phyloP scores from a whole-genome alignment of 2,113 vertebrate genomes.

The Ciconia stormi region DNA sequence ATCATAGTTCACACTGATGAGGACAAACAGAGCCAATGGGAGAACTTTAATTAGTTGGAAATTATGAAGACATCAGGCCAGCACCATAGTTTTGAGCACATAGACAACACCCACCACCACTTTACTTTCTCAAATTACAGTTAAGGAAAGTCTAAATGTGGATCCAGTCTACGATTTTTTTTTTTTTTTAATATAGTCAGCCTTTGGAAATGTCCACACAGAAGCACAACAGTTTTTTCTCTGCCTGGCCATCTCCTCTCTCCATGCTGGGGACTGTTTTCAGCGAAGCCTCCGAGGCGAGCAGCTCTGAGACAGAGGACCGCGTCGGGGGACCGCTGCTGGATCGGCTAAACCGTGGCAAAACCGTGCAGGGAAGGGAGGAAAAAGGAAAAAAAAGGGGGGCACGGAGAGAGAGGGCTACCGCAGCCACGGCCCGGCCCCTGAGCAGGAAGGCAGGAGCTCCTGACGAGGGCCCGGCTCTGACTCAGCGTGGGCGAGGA shows the following conservation, averaged over 20 bases:
- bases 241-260: background rate
- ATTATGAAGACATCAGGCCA: background rate
- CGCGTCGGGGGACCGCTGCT: too few relatives aligned
- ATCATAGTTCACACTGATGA: background rate
- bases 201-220: background rate
- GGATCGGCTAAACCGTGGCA: too few relatives aligned
- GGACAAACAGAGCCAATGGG: background rate
- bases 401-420: too few relatives aligned
- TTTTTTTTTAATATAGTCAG: background rate
- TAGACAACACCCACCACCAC: background rate
- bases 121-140: background rate
- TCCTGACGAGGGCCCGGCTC: too few relatives aligned
- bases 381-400: too few relatives aligned
- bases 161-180: background rate
- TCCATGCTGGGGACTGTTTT: background rate
- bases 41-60: background rate
- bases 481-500: too few relatives aligned
- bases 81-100: background rate
- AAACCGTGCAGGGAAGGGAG: too few relatives aligned
- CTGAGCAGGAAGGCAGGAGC: too few relatives aligned
- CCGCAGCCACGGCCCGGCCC: too few relatives aligned
- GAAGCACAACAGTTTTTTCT: background rate
- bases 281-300: too few relatives aligned
- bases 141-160: background rate
- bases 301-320: too few relatives aligned